phyloP scores from a whole-genome alignment of 1,140 invertebrate genomes.

The Drosophila pseudoananassae region DNA sequence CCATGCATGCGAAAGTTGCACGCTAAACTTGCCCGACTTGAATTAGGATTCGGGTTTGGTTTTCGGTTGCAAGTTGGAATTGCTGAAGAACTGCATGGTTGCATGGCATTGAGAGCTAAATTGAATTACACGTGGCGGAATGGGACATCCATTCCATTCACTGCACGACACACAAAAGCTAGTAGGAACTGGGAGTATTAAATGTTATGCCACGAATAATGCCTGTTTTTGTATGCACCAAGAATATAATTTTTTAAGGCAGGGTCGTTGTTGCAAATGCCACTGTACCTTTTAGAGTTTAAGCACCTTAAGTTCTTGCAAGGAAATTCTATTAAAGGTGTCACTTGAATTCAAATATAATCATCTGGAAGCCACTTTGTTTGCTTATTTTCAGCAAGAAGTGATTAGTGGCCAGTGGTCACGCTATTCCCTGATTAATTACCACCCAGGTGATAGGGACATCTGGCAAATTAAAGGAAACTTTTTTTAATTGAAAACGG shows the following conservation, averaged over 20 bases:
- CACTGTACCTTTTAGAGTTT: neutral
- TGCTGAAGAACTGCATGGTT: conserved; percentile 19
- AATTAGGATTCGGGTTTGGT: conserved; percentile 45
- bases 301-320: neutral
- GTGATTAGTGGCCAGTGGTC: neutral
- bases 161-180: conserved; percentile 16
- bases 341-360: neutral
- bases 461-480: no score
- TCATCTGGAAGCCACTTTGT: neutral
- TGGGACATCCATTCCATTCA: conserved; percentile 18
- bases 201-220: conserved; percentile 10
- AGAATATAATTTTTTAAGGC: conserved; percentile 3
- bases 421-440: conserved; percentile 37
- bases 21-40: conserved; percentile 42
- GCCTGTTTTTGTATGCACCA: neutral
- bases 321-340: neutral
- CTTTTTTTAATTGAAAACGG: no score
- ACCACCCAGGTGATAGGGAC: neutral
- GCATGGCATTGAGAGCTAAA: conserved; percentile 33
- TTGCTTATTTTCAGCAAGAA: no score
- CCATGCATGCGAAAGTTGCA: conserved; percentile 48
- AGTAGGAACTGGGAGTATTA: neutral
- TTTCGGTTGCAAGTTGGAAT: conserved; percentile 22
- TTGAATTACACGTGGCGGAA: conserved; percentile 26
- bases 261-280: neutral